Evolutionary conservation across 2,888 invertebrate species (phyloP), one percentile per base, ranked within the genome.

Genomic region (Melipona bicolor): DNA sequence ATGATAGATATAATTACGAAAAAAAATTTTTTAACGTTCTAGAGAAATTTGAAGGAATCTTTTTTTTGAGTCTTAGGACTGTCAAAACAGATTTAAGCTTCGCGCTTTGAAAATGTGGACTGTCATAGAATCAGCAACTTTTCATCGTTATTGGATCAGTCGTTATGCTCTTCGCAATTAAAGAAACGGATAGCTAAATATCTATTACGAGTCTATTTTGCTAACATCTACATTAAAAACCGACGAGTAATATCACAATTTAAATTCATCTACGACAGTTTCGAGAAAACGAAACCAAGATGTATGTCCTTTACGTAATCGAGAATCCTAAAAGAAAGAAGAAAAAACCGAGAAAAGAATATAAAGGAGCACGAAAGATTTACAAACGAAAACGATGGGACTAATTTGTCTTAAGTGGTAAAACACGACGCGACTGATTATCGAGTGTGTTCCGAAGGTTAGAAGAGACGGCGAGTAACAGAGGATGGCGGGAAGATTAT

Each of bases 401-500:
- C 43, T 24, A 36, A 61, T 67, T 81, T 67, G 79, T 72, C 67
- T 54, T 24, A 32, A 27, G 24, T 19, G 17, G 17, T 32, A 4
- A 32, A 43, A 56, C 56, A 11, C 4, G 36, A 32, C 27, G 4
- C 36, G 19, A 4, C 21, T 17, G 54, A 3, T 43, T 43, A 43
- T 43, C 9, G 15, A 15, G 50, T 11, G 13, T 9, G 19, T 62
- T 21, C n/a, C 59, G 43, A 79, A 81, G 61, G 72, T 67, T 72
- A 27, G 71, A 52, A 71, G 4, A 19, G 4, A 19, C 19, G 32
- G 11, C 24, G 56, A 59, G 17, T 17, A 61, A n/a, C 43, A 24
- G 52, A 36, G 64, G 73, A 9, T 1, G 43, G 54, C 49, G 36
- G 36, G 70, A 3, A 52, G 81, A 78, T 81, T 81, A 83, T 83